Percentiles rank a stretch among this genome's conserved stretches.
These are phyloP conservation scores for Prionace glauca DNA, from an alignment of 2,797 vertebrate species.

Conservation along the genomic window DNA sequence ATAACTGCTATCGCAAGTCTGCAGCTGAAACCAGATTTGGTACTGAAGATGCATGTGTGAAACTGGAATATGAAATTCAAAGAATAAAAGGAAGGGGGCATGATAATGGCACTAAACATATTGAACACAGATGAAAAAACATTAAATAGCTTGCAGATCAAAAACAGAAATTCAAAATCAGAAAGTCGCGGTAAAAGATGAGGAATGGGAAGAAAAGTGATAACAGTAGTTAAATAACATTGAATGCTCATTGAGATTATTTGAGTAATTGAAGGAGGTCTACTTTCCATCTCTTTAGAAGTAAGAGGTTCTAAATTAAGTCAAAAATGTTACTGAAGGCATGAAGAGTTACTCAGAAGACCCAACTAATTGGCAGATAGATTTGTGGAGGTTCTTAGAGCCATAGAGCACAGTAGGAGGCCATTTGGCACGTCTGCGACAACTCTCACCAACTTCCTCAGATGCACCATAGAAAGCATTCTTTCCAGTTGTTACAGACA, in stretches of 20 bases:
- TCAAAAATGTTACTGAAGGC: background rate
- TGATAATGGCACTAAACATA: too few species aligned
- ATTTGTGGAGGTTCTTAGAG: background rate
- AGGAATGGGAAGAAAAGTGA: background rate
- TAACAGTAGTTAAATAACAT: background rate
- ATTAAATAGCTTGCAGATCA: background rate
- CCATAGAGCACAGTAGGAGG: background rate
- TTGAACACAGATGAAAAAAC: background rate
- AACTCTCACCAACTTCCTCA: too few species aligned
- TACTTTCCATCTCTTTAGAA: background rate
- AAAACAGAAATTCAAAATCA: background rate
- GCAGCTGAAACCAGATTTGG: too few species aligned
- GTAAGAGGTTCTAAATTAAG: background rate
- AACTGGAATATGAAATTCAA: too few species aligned
- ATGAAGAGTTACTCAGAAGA: background rate
- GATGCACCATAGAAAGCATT: too few species aligned
- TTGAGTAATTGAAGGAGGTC: background rate
- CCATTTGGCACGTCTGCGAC: background rate
- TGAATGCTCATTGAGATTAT: background rate
- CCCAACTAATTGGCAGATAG: background rate
- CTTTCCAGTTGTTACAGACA: too few species aligned
- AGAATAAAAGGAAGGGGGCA: too few species aligned
- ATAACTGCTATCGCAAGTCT: too few species aligned
- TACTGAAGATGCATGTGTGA: too few species aligned
- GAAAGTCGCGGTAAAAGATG: background rate